Evolutionary conservation across 2,888 invertebrate species (phyloP), one percentile per base, ranked within the genome.

Genomic region (Phengaris arion): DNA sequence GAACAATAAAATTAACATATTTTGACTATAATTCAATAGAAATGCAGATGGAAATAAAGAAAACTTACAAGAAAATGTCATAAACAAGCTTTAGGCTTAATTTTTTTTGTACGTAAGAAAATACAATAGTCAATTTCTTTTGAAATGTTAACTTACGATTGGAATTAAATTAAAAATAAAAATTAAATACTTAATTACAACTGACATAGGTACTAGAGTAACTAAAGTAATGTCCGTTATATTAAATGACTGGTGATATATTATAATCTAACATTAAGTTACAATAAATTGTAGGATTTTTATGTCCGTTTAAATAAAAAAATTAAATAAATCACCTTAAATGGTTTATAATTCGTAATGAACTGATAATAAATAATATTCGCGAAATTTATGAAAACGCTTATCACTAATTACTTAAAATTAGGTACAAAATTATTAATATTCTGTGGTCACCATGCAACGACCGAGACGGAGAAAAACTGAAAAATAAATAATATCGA

Each of bases 21-120:
- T 92, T 92, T 93, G 93, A 92, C 92, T 93, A 93, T 93, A 93
- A 91, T 93, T 93, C 92, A 93, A 91, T 91, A 93, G 92, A 93
- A 93, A 93, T 93, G 93, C 93, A 91, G 92, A 92, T 92, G 92
- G 91, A 93, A 92, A 92, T 91, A 91, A 92, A 89, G 87, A 90
- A 87, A 92, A 91, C 92, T 92, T 92, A 92, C 87, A 92, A 90
- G 89, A 90, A 88, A 91, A 93, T 92, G 92, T 93, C 92, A 92
- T 89, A 89, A 89, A 90, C 89, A 92, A 90, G 91, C 88, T 89
- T 90, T 87, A 88, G 86, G 86, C 88, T 90, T 90, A 91, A 89
- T 87, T 89, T 88, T 35, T 87, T 91, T 91, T 87, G 88, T 91
- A 90, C 88, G 87, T 88, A 89, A 86, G 82, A 87, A 86, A 77